Evolutionary conservation across 2,113 vertebrate genomes (phyloP).

Genomic region (Barbus barbus): DNA sequence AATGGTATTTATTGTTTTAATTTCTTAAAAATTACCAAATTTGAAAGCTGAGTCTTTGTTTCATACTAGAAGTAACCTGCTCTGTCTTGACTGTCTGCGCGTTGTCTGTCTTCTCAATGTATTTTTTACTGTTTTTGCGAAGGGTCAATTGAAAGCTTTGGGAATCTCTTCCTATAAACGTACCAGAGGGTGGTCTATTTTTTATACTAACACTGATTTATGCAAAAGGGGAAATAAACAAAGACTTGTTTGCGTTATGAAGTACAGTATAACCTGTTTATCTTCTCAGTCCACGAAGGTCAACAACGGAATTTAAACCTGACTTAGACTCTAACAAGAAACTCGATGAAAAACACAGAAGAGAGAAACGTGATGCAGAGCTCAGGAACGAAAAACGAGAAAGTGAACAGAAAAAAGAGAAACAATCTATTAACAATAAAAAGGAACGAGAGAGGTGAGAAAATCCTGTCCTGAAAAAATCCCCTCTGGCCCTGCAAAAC

Average conservation of each 20-base stretch:
- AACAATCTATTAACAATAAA: conserved; percentile 48
- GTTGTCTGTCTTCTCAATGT: too few relatives aligned
- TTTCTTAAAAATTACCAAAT: too few relatives aligned
- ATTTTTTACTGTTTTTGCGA: too few relatives aligned
- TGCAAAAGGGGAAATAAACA: background rate
- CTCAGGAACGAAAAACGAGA: conserved; percentile 49
- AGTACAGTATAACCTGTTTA: conserved; percentile 55
- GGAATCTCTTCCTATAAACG: background rate
- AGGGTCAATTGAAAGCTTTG: background rate
- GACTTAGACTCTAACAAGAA: conserved; percentile 63
- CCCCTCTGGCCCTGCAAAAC: conserved; percentile 24
- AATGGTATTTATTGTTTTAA: too few relatives aligned
- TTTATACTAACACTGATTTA: background rate
- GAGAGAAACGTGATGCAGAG: conserved; percentile 58
- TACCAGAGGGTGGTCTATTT: background rate
- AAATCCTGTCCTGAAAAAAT: background rate
- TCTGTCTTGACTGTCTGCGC: too few relatives aligned
- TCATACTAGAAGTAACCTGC: too few relatives aligned
- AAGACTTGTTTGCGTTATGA: conserved; percentile 8
- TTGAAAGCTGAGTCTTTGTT: too few relatives aligned
- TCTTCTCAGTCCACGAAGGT: conserved; percentile 62
- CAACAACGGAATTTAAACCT: conserved; percentile 58
- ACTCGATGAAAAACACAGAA: conserved; percentile 53
- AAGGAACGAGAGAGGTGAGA: conserved; percentile 74
- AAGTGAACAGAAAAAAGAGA: conserved; percentile 54